A percentile compares a stretch with the other conserved stretches of the same genome.
Conservation (phyloP, 1,140 invertebrate species). For the Drosophila varians region DNA sequence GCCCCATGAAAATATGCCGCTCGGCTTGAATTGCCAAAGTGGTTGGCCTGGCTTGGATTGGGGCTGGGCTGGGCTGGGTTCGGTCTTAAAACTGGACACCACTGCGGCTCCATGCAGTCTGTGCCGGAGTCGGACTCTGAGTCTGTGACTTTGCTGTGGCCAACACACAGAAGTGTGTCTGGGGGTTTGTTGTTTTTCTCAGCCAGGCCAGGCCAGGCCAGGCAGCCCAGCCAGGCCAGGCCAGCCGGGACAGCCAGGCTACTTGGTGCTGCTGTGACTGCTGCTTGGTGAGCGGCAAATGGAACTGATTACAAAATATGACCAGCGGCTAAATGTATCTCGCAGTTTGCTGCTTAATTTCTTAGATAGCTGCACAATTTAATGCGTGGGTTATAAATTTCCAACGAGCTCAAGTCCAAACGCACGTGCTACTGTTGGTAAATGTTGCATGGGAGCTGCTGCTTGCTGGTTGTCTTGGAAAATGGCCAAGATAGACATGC, state of each 20-base stretch:
- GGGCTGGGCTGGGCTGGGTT: slow-evolving; percentile 26
- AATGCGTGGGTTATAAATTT: slow-evolving; percentile 72
- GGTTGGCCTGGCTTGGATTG: slow-evolving; percentile 23
- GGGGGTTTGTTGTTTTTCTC: slow-evolving; percentile 4
- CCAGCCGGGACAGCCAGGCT: too few relatives aligned
- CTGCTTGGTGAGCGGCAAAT: slow-evolving; percentile 68
- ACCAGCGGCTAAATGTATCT: slow-evolving; percentile 79
- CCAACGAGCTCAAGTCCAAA: slow-evolving; percentile 23
- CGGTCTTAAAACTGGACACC: slow-evolving; percentile 44
- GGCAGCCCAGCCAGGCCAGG: background rate
- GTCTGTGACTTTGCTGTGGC: slow-evolving; percentile 28
- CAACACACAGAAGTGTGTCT: slow-evolving; percentile 36
- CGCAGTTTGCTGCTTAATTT: slow-evolving; percentile 79
- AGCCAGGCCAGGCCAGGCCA: background rate
- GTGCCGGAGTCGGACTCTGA: slow-evolving; percentile 19
- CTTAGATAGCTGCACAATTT: slow-evolving; percentile 65
- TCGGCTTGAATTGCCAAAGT: slow-evolving; percentile 62
- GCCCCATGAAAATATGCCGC: slow-evolving; percentile 49
- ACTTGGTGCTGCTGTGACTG: slow-evolving; percentile 4
- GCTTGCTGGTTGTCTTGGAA: slow-evolving; percentile 14
- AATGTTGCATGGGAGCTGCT: slow-evolving; percentile 7
- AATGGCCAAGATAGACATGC: slow-evolving; percentile 15
- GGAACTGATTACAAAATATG: slow-evolving; percentile 82
- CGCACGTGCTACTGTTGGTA: slow-evolving; percentile 68
- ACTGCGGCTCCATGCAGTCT: slow-evolving; percentile 55